Base-by-base conservation (phyloP, 2,113 vertebrate genomes). In the Hyla sarda region DNA sequence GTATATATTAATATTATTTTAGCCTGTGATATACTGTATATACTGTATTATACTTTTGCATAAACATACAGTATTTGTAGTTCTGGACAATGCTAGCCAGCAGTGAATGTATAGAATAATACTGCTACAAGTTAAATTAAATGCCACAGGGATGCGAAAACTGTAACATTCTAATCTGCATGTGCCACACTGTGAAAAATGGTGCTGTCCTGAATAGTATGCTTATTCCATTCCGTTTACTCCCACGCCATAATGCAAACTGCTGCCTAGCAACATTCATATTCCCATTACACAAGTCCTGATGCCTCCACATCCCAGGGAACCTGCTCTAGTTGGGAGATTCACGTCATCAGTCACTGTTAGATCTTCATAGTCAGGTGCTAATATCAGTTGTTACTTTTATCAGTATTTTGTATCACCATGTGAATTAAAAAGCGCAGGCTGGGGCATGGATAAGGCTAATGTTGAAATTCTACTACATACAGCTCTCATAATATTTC, bases 181-280 rank as follows among this genome's bases (percentile, higher is more conserved):
- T 69, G 65, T 69, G 65, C n/a, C 34, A 50, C n/a, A 30, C 52
- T 58, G 21, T 34, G 30, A 58, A 82, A 50, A 67, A 30, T 50
- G 41, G 21, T 48, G 28, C 58, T 5, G 56, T 67, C 58, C 41
- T 82, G 56, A 67, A 45, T 65, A 69, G 16, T 82, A 62, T 48
- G 41, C 45, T 67, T 81, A 25, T 81, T 65, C 71, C 32, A 30
- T 58, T 62, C 52, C 47, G 14, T 60, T 21, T 47, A 74, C 50
- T 75, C 82, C 82, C 82, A 84, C 72, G n/a, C 54, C 37, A 41
- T 34, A 52, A 37, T 52, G 48, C 32, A 72, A 47, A 84, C 82
- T 58, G 54, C 71, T 84, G 54, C 82, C 71, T 84, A 84, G 82
- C 72, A 75, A 84, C 82, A 62, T 47, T 19, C 72, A 48, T 75